These are phyloP conservation scores for Leucosticte australis DNA, from an alignment of 2,113 vertebrate genomes.

Conservation along the genomic window DNA sequence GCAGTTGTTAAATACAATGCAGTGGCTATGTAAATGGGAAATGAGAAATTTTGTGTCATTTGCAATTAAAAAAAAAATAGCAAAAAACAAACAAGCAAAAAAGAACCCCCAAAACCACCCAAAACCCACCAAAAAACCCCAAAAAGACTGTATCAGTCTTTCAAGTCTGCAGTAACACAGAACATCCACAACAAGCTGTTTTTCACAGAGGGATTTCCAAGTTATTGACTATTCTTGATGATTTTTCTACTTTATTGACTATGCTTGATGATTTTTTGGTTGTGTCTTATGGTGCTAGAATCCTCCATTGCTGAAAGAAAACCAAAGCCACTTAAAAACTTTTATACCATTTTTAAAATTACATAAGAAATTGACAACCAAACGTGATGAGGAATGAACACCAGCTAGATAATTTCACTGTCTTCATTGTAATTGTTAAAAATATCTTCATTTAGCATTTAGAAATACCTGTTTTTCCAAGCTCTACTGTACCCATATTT, in stretches of 20 bases:
- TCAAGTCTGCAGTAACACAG: background rate
- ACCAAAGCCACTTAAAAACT: background rate
- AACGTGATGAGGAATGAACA: rapidly evolving
- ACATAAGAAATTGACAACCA: background rate
- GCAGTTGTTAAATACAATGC: background rate
- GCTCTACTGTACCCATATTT: background rate
- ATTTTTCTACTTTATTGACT: background rate
- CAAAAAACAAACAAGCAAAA: background rate
- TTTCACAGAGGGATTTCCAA: background rate
- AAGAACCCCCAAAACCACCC: rapidly evolving
- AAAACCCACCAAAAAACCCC: too few species aligned
- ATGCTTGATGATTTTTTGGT: background rate
- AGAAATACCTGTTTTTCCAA: background rate
- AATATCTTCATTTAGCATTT: background rate
- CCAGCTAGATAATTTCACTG: background rate
- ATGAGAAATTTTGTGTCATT: background rate
- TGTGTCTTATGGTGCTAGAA: background rate
- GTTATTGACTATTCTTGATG: background rate
- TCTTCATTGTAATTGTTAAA: background rate
- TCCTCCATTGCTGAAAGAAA: background rate
- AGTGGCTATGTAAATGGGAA: background rate
- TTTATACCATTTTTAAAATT: background rate
- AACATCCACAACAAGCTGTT: background rate
- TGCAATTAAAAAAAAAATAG: background rate
- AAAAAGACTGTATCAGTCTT: background rate